Conservation (phyloP, 2,888 invertebrate genomes). For the Cheilosia soror region DNA sequence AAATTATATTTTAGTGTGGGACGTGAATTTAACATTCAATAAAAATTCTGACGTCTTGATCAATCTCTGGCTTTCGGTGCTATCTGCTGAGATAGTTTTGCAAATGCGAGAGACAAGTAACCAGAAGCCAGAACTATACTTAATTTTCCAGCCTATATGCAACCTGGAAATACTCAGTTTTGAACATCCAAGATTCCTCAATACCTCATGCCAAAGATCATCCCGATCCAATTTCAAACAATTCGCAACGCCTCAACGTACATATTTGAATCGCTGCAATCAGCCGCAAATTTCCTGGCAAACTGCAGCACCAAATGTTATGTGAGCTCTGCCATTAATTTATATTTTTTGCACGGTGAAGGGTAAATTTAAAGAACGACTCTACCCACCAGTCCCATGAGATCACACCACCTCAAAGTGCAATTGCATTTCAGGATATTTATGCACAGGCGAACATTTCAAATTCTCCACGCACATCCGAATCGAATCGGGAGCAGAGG, state of each 20-base stretch:
- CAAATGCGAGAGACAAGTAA: too few species aligned
- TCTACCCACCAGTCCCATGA: constrained; percentile 3
- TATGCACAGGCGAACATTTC: constrained; percentile 32
- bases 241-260: constrained; percentile 52
- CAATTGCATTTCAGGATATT: constrained; percentile 34
- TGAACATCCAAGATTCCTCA: background rate
- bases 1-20: background rate
- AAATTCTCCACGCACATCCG: constrained; percentile 66
- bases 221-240: constrained; percentile 52
- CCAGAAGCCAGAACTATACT: too few species aligned
- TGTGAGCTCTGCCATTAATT: constrained; percentile 29
- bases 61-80: too few species aligned
- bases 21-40: background rate
- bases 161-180: background rate
- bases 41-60: too few species aligned
- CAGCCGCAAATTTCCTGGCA: constrained; percentile 12
- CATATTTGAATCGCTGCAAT: constrained; percentile 27
- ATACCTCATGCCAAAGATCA: constrained; percentile 51
- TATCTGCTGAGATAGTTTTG: too few species aligned
- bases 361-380: constrained; percentile 31
- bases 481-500: constrained; percentile 61
- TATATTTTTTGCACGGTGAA: constrained; percentile 31
- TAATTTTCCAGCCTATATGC: too few species aligned
- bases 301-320: constrained; percentile 33
- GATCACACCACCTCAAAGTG: constrained; percentile 9